A percentile compares a stretch with the other conserved stretches of the same genome.
Evolutionary conservation across 2,113 vertebrate genomes (phyloP).

Genomic region (Lanius ludovicianus): DNA sequence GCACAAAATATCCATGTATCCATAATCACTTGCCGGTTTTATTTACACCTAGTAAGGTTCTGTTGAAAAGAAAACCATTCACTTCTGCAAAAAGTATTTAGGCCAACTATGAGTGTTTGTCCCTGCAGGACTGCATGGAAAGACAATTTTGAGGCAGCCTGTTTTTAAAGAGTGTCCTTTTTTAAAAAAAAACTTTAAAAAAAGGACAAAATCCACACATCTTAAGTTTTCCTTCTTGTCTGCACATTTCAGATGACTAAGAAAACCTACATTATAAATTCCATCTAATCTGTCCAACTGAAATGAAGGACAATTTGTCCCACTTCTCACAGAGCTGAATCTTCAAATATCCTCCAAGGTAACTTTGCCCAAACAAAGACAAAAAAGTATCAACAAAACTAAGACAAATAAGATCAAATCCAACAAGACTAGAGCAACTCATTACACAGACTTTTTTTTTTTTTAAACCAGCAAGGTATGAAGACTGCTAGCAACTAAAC

Average conservation of each 20-base stretch:
- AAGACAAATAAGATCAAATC: not conserved
- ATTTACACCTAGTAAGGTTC: not conserved
- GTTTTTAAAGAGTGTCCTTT: not conserved
- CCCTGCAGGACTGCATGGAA: not conserved
- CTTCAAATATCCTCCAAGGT: not conserved
- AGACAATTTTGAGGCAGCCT: not conserved
- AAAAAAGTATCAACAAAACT: not conserved
- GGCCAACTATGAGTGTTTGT: not conserved
- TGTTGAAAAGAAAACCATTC: not conserved
- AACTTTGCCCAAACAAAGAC: not conserved
- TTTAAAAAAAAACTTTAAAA: not conserved
- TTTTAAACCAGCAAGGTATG: not conserved
- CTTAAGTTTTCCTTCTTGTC: not conserved
- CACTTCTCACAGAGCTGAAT: not conserved
- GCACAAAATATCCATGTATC: not conserved
- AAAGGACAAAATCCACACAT: not conserved
- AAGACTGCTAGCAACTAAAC: not conserved
- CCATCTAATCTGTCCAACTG: not conserved
- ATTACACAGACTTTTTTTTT: not conserved
- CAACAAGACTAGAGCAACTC: not conserved
- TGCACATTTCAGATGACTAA: not conserved
- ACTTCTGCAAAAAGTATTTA: not conserved
- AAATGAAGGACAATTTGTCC: not conserved
- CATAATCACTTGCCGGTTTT: not conserved
- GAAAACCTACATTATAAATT: not conserved